Evolutionary conservation across 2,888 invertebrate species (phyloP).

Genomic region (Idaea aversata): DNA sequence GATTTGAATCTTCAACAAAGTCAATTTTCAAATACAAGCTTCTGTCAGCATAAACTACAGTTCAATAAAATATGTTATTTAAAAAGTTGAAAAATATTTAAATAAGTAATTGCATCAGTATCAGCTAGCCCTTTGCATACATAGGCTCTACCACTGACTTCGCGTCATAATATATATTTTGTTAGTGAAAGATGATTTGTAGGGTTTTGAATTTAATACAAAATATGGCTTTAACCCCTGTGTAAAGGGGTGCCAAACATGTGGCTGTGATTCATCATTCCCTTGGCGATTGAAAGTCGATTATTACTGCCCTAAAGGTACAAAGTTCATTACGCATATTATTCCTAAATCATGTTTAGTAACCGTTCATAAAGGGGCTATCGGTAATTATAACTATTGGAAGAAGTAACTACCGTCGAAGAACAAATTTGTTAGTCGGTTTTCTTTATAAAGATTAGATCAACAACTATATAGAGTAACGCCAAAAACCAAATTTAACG

Average conservation of each 20-base stretch:
- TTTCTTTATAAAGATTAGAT: no score
- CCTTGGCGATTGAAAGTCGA: conserved; percentile 19
- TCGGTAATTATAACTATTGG: background rate
- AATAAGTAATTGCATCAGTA: background rate
- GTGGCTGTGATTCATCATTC: conserved; percentile 25
- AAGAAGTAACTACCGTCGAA: background rate
- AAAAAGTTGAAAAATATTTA: background rate
- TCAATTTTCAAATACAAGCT: background rate
- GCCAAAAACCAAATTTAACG: no score
- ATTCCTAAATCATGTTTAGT: conserved; percentile 5
- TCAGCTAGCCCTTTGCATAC: background rate
- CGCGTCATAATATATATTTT: background rate
- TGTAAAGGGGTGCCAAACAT: conserved; percentile 14
- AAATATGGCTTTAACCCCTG: conserved; percentile 4
- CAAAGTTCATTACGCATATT: conserved; percentile 25
- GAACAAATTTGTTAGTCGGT: no score
- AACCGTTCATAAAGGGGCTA: conserved; percentile 4
- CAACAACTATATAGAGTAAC: no score
- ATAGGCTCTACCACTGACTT: background rate
- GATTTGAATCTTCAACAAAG: background rate
- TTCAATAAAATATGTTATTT: background rate
- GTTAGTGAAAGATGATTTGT: background rate
- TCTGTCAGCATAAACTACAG: background rate
- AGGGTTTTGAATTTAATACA: background rate
- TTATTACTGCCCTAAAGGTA: conserved; percentile 24